These are phyloP conservation scores for Propsilocerus akamusi DNA, from an alignment of 1,140 invertebrate genomes.

Conservation along the genomic window DNA sequence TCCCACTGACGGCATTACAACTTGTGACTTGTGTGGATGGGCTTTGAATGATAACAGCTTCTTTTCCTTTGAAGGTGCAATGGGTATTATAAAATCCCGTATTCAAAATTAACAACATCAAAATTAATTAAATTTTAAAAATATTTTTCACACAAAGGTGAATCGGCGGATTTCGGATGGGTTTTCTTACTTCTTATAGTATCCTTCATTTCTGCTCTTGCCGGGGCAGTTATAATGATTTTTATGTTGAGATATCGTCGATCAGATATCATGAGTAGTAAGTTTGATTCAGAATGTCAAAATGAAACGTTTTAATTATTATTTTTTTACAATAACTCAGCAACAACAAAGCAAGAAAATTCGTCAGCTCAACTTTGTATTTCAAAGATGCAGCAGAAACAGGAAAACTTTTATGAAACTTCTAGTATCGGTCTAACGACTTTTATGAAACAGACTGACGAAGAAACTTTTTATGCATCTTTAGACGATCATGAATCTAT, in stretches of 20 bases:
- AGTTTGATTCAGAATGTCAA: not conserved
- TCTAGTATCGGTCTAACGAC: not conserved
- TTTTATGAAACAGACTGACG: not conserved
- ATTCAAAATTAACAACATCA: not conserved
- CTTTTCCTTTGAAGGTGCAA: constrained; percentile 26
- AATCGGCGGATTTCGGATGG: too few species aligned
- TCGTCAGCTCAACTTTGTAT: not conserved
- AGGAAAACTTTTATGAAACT: not conserved
- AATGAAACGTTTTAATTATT: not conserved
- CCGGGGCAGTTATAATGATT: not conserved
- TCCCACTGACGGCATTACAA: constrained; percentile 42
- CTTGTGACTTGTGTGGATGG: constrained; percentile 52
- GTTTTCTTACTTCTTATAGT: not conserved
- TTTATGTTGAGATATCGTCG: not conserved
- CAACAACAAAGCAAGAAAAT: not conserved
- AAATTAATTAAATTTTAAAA: not conserved
- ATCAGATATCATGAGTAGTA: not conserved
- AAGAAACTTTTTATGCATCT: not conserved
- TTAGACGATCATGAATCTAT: not conserved
- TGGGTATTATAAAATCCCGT: constrained; percentile 14
- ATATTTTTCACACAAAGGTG: not conserved
- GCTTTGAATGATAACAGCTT: constrained; percentile 31
- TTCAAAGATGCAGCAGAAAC: not conserved
- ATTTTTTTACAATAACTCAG: not conserved
- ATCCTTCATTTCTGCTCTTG: not conserved